These are phyloP conservation scores for Eupithecia insigniata DNA, from an alignment of 2,888 invertebrate genomes.

Conservation along the genomic window DNA sequence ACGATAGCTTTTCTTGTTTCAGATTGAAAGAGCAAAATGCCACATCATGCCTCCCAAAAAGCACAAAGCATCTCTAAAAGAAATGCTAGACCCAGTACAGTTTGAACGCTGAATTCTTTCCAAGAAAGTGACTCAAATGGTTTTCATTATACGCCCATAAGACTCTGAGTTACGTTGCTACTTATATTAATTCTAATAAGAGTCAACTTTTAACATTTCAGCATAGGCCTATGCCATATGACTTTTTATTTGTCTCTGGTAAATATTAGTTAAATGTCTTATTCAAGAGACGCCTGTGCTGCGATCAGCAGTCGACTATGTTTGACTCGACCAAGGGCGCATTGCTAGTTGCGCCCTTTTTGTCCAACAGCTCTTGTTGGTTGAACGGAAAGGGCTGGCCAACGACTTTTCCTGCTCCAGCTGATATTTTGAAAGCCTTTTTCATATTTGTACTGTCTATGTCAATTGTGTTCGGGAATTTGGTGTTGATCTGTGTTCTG, in stretches of 20 bases:
- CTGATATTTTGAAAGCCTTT: slow-evolving; percentile 90
- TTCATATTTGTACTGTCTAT: slow-evolving; percentile 90
- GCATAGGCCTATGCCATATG: slow-evolving; percentile 51
- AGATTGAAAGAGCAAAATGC: slow-evolving; percentile 46
- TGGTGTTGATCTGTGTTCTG: slow-evolving; percentile 91
- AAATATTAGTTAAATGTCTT: slow-evolving; percentile 70
- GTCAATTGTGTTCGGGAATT: slow-evolving; percentile 91
- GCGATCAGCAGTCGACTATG: slow-evolving; percentile 81
- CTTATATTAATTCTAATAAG: background rate
- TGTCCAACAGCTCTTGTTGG: slow-evolving; percentile 93
- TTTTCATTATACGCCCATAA: background rate
- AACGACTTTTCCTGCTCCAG: slow-evolving; percentile 86
- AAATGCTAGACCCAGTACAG: background rate
- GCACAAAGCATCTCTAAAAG: background rate
- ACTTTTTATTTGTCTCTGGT: slow-evolving; percentile 16
- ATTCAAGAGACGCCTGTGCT: slow-evolving; percentile 76
- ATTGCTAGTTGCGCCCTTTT: slow-evolving; percentile 90
- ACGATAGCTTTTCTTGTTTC: slow-evolving; percentile 43
- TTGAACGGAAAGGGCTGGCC: slow-evolving; percentile 87
- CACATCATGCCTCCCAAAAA: slow-evolving; percentile 26
- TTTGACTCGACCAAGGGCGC: slow-evolving; percentile 87
- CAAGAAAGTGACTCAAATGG: background rate
- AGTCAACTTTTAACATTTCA: slow-evolving; percentile 52
- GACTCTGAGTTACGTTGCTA: background rate
- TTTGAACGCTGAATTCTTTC: background rate